Evolutionary conservation across 2,113 vertebrate species (phyloP).

Genomic region (Sturnus vulgaris): DNA sequence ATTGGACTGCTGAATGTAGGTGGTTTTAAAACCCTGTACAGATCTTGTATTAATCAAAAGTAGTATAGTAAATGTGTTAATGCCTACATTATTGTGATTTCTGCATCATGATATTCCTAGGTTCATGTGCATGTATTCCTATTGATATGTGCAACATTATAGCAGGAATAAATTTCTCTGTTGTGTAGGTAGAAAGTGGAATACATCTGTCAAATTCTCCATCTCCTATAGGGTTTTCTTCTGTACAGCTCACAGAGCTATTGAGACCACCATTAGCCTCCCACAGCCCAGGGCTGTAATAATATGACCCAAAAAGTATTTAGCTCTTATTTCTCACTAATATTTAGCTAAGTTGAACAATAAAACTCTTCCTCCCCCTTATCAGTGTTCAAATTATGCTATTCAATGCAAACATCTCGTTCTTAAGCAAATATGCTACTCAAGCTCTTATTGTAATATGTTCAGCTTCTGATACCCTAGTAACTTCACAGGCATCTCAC

Average conservation of each 20-base stretch:
- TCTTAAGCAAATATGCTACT: neutral
- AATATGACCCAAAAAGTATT: neutral
- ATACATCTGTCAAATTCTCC: neutral
- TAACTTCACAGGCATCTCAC: neutral
- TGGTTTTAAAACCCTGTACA: neutral
- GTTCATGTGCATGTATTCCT: too few species aligned
- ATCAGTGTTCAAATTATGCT: neutral
- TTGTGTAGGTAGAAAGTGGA: neutral
- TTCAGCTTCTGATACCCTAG: neutral
- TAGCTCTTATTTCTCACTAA: neutral
- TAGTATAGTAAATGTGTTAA: neutral
- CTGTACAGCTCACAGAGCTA: neutral
- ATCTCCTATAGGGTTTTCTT: neutral
- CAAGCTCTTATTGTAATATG: neutral
- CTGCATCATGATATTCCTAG: neutral
- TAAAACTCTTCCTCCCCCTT: neutral
- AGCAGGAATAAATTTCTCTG: neutral
- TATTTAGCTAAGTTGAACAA: neutral
- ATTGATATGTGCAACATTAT: neutral
- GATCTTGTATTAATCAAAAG: neutral
- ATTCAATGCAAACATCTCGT: neutral
- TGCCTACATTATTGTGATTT: neutral
- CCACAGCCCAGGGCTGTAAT: neutral
- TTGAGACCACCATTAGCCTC: neutral
- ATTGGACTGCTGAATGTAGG: neutral